Base-by-base conservation (phyloP, 1,140 invertebrate genomes). In the Lasioglossum baleicum region DNA sequence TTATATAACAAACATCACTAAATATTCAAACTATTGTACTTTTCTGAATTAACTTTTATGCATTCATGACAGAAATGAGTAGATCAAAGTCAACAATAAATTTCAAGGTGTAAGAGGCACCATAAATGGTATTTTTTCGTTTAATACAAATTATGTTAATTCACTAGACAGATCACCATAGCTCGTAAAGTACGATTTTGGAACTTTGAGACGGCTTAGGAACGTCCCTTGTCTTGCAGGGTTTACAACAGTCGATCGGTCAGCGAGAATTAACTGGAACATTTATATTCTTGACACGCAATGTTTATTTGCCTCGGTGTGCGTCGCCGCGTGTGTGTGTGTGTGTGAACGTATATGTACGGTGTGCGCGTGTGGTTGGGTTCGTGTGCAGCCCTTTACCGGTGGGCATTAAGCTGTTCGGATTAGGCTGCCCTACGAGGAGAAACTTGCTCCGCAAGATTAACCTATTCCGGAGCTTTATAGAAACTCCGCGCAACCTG, bases 401-500 rank as follows among this genome's bases (percentile, higher is more conserved):
- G 81, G 82, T 74, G 76, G 83, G 88, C 88, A 90, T 90, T 90
- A 90, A 89, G 87, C 88, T 84, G 66, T 70, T 83, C 63, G 88
- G 89, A 89, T 89, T 90, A 90, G 87, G 87, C 82, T 76, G 82
- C 74, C 82, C 70, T 64, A 60, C 77, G 81, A 75, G 82, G 85
- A 83, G 84, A 88, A 90, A 90, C 86, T 90, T 89, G 82, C 87
- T 80, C 80, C 67, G 78, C 80, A 76, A 90, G 90, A 91, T 91
- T 91, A 90, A 91, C 86, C 88, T 89, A 90, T 90, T 91, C 85
- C 80, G 79, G 82, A 86, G 85, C 84, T 88, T 89, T 89, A 88
- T 89, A 87, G 84, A 87, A 90, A 90, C 84, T 90, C 88, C 70
- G 69, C 82, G 80, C 73, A 87, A 84, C 82, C 81, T 81, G 88